These are phyloP conservation scores for Papilio polytes DNA, from an alignment of 1,140 invertebrate species.

Conservation along the genomic window DNA sequence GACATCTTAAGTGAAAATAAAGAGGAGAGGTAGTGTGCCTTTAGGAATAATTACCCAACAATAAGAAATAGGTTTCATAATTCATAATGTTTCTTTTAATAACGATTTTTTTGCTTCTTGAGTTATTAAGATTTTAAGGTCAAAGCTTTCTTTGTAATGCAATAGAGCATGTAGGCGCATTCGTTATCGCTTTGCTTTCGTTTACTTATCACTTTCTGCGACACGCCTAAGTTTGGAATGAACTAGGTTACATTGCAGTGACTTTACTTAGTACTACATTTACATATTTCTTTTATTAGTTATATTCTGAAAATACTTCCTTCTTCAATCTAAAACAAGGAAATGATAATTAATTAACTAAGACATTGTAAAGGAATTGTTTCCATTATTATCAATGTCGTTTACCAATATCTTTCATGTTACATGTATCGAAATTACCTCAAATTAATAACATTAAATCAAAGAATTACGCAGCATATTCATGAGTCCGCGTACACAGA, in stretches of 20 bases:
- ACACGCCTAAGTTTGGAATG: not conserved
- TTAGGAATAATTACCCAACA: no score
- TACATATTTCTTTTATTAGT: no score
- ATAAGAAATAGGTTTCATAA: no score
- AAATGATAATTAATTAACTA: not conserved
- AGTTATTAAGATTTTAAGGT: not conserved
- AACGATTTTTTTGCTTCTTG: not conserved
- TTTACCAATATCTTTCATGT: not conserved
- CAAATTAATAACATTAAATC: constrained; percentile 30
- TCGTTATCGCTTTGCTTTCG: constrained; percentile 20
- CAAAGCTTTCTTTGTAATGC: not conserved
- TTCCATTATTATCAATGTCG: not conserved
- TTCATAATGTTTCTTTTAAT: no score
- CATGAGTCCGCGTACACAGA: constrained; percentile 42
- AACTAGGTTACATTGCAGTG: no score
- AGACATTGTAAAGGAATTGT: not conserved
- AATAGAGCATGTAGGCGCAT: not conserved
- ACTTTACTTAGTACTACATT: no score
- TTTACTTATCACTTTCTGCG: constrained; percentile 7
- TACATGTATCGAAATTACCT: not conserved
- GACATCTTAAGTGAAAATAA: no score
- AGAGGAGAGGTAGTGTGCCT: no score
- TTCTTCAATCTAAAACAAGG: not conserved
- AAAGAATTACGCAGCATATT: constrained; percentile 21
- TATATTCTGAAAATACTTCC: not conserved